These are phyloP conservation scores for Geopemphigus sp. DNA, from an alignment of 1,140 invertebrate genomes.

Conservation along the genomic window DNA sequence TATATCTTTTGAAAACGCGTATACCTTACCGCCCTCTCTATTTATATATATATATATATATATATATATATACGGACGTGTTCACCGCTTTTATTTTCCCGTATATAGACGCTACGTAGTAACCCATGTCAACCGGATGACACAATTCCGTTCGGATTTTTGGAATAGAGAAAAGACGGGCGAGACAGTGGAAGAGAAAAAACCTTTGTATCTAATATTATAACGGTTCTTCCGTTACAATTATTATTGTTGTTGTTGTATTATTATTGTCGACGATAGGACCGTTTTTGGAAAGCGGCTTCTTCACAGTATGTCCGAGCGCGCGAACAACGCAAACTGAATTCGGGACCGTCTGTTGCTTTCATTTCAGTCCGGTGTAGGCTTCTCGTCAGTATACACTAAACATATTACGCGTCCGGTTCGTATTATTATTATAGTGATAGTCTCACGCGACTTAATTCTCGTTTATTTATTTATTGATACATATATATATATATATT, in stretches of 20 bases:
- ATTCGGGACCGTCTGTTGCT: neutral
- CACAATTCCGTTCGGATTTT: neutral
- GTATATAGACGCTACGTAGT: neutral
- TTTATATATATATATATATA: neutral
- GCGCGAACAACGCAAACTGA: neutral
- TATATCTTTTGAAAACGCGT: neutral
- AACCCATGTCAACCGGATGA: conserved; percentile 9
- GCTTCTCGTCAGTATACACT: neutral
- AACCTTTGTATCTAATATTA: too few species aligned
- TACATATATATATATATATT: too few species aligned
- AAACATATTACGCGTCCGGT: too few species aligned
- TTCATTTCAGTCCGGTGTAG: neutral
- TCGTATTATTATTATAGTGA: too few species aligned
- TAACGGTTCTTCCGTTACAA: too few species aligned
- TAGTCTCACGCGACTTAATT: too few species aligned
- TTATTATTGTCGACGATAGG: neutral
- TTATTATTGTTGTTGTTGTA: neutral
- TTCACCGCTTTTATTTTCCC: too few species aligned
- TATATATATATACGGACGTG: too few species aligned
- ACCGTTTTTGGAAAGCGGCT: conserved; percentile 23
- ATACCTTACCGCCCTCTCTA: too few species aligned
- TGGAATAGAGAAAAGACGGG: neutral
- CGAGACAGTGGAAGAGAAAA: too few species aligned
- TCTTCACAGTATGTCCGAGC: neutral
- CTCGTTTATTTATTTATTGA: too few species aligned